Percentiles rank a stretch among this genome's conserved stretches.
These are phyloP conservation scores for Karalla daura DNA, from an alignment of 2,797 vertebrate genomes.

Conservation along the genomic window DNA sequence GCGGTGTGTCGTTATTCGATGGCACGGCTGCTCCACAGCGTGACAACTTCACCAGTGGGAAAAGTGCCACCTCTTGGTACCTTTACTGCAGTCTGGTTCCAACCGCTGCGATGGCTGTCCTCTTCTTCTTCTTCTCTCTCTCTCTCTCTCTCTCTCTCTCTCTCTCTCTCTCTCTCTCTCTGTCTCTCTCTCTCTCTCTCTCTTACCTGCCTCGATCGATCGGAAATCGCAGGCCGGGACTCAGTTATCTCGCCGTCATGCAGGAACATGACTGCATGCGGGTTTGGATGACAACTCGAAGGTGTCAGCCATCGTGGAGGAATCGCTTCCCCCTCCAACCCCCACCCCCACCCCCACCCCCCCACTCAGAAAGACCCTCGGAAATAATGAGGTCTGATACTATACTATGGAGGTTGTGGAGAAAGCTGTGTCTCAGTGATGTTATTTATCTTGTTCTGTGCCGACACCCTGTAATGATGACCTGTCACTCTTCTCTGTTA, in stretches of 20 bases:
- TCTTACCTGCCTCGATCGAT: no score
- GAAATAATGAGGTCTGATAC: conserved; percentile 39
- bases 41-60: conserved; percentile 50
- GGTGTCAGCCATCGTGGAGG: neutral
- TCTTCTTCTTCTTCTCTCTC: neutral
- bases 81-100: conserved; percentile 32
- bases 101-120: conserved; percentile 4
- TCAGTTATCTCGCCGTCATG: conserved; percentile 27
- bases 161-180: conserved; percentile 12
- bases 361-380: conserved; percentile 10
- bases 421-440: conserved; percentile 63
- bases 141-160: conserved; percentile 18
- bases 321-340: no score
- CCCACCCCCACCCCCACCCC: neutral
- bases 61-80: conserved; percentile 50
- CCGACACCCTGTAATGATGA: conserved; percentile 72
- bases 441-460: conserved; percentile 74
- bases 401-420: conserved; percentile 49
- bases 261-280: conserved; percentile 4
- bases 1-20: conserved; percentile 46
- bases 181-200: conserved; percentile 2
- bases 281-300: conserved; percentile 22
- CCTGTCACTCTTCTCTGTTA: conserved; percentile 82
- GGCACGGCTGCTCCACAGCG: conserved; percentile 38
- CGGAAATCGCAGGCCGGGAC: conserved; percentile 17